Base-by-base conservation (phyloP, 2,113 vertebrate species). In the Peromyscus maniculatus region DNA sequence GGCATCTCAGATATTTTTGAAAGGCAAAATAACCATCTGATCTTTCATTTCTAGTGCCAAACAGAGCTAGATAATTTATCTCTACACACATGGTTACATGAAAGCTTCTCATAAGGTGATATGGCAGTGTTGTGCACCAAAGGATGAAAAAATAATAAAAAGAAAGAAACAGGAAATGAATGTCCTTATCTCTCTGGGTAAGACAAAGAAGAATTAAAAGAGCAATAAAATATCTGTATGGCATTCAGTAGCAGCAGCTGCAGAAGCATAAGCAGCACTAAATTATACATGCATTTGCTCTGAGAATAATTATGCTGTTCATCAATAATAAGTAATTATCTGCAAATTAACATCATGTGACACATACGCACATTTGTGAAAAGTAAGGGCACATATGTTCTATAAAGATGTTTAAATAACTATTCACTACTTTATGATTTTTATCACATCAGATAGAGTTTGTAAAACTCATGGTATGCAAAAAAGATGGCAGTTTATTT, bases 311-410 rank as follows among this genome's bases (percentile, higher is more conserved):
- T 98, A 98, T 96, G 66, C 59, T 98, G 66, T 97, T 98, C 97
- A 98, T 98, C 87, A 98, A 95, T 98, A 98, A 97, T 98, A 89
- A 97, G 91, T 82, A 98, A 98, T 98, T 91, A 95, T 97, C 71
- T 67, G 55, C 96, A 97, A 97, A 59, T 97, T 57, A 94, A 89
- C 83, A 43, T 91, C 39, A 89, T 64, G 94, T 96, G 39, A 96
- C 80, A 98, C 97, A n/a, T 24, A 95, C 39, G 52, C 83, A 91
- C 0, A 93, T 93, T 97, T 96, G 57, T 96, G 79, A 96, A 97
- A 97, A 89, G 75, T 93, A 93, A 97, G 98, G 96, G 13, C 87
- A 96, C 74, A 98, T 96, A 97, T 96, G 64, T 93, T 59, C 88
- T 95, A 26, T 96, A 89, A 98, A 95, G 39, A 75, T 62, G 3